Base-by-base conservation (phyloP, 2,113 vertebrate genomes). In the Istiophorus platypterus region DNA sequence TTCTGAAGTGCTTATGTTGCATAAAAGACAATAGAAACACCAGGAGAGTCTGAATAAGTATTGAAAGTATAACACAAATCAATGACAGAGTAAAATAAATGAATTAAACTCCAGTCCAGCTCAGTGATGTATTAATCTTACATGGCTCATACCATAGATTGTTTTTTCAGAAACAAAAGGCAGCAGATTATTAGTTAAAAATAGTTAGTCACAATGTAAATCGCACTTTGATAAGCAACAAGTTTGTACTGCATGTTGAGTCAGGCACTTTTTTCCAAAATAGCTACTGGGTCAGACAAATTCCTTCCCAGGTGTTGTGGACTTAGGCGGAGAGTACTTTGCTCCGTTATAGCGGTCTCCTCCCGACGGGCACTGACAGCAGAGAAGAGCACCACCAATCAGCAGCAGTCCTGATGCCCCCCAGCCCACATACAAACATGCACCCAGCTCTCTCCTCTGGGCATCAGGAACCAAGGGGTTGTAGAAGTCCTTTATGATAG, bases 401-500 rank as follows among this genome's bases (percentile, higher is more conserved):
- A 98, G 85, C 70, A 96, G 92, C 18, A 98, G 92, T 1, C 95
- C 96, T 0, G 97, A 86, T 0, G 96, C 96, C 0, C 96, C 97
- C 97, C 91, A 95, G 84, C 94, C 94, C 47, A 91, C n/a, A 9
- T 95, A 95, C 58, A 95, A 66, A 82, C 92, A 93, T 0, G 93
- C 91, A 4, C 97, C 97, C 85, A 98, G 91, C 92, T 98, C 97
- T 26, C 97, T 94, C 88, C 97, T 96, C 93, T 96, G 95, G 0
- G 95, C 4, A 0, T 97, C 96, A 0, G 94, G 81, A 51, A 98
- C 93, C 85, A 96, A 0, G 0, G 95, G 92, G 88, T 95, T 97
- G 95, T 98, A 97, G 94, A 98, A 98, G 82, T 97, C 96, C 63
- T 95, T 96, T 78, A 98, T 95, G 92, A 97, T 94, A 59, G 95